Evolutionary conservation across 2,888 invertebrate species (phyloP).

Genomic region (Adela reaumurella): DNA sequence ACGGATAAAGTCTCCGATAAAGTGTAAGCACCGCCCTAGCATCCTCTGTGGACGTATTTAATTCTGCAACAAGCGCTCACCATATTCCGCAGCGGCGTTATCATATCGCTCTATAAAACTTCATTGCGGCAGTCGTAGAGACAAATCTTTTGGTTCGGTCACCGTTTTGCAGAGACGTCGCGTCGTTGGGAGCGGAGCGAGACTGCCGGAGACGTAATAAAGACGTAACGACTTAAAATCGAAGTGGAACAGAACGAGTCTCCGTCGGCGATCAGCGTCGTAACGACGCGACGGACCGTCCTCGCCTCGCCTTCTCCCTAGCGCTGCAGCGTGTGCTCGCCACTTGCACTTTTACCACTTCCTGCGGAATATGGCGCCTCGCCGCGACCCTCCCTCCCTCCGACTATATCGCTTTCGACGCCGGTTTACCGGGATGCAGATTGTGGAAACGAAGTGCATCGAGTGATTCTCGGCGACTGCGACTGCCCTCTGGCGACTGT

Average conservation of each 20-base stretch:
- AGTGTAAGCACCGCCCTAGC: not conserved
- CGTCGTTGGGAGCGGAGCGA: conserved; percentile 20
- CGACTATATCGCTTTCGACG: no score
- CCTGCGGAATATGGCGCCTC: no score
- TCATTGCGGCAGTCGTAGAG: conserved; percentile 36
- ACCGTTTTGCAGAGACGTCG: conserved; percentile 11
- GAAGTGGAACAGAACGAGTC: not conserved
- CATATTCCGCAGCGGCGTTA: conserved; percentile 37
- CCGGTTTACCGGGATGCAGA: not conserved
- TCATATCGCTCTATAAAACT: conserved; percentile 42
- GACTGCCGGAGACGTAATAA: conserved; percentile 15
- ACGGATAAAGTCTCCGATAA: no score
- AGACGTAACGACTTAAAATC: not conserved
- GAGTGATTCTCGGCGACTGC: not conserved
- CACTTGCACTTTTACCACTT: no score
- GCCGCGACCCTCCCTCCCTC: no score
- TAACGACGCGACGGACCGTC: no score
- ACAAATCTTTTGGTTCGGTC: conserved; percentile 27
- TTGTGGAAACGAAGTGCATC: not conserved
- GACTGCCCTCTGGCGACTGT: no score
- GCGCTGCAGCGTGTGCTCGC: no score
- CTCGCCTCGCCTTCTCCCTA: no score
- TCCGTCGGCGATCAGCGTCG: no score
- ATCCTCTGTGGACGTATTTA: not conserved
- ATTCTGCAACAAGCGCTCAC: conserved; percentile 14